phyloP scores from a whole-genome alignment of 2,797 vertebrate species.

The Adrianichthys oophorus region DNA sequence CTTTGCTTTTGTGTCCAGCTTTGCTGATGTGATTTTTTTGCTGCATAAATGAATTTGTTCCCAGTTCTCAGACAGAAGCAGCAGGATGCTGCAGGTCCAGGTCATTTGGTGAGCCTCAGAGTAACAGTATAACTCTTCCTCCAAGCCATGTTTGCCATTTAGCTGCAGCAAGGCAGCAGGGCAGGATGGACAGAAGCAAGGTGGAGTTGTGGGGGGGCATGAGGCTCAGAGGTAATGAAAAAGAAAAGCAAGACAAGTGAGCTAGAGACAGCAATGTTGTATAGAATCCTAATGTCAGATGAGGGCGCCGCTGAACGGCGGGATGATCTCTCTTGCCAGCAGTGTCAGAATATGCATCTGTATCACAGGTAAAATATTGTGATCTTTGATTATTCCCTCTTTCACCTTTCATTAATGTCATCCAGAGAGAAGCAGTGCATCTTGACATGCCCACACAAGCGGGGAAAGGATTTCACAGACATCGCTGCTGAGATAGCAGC shows the following conservation, averaged over 20 bases:
- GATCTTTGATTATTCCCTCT: conserved; percentile 76
- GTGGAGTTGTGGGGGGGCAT: background rate
- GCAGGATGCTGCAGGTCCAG: conserved; percentile 40
- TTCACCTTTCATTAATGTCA: conserved; percentile 78
- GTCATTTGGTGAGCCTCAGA: conserved; percentile 53
- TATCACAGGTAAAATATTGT: conserved; percentile 72
- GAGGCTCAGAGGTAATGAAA: conserved; percentile 22
- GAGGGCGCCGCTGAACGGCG: conserved; percentile 40
- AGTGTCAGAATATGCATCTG: conserved; percentile 52
- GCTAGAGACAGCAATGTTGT: conserved; percentile 59
- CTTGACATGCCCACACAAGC: conserved; percentile 39
- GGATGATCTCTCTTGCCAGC: conserved; percentile 50
- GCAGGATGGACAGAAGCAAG: conserved; percentile 44
- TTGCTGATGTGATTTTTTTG: too few relatives aligned
- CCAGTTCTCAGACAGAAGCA: background rate
- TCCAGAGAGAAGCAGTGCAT: conserved; percentile 50
- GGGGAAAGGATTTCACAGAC: conserved; percentile 50
- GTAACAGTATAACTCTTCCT: conserved; percentile 62
- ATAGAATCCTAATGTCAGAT: conserved; percentile 71
- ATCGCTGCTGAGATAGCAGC: conserved; percentile 40
- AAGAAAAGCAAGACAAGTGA: conserved; percentile 45
- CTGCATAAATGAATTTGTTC: too few relatives aligned
- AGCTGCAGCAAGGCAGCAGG: conserved; percentile 53
- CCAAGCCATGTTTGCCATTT: conserved; percentile 77
- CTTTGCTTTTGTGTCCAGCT: too few relatives aligned